Base-by-base conservation (phyloP, 2,888 invertebrate species). In the Drosophila diplacantha region DNA sequence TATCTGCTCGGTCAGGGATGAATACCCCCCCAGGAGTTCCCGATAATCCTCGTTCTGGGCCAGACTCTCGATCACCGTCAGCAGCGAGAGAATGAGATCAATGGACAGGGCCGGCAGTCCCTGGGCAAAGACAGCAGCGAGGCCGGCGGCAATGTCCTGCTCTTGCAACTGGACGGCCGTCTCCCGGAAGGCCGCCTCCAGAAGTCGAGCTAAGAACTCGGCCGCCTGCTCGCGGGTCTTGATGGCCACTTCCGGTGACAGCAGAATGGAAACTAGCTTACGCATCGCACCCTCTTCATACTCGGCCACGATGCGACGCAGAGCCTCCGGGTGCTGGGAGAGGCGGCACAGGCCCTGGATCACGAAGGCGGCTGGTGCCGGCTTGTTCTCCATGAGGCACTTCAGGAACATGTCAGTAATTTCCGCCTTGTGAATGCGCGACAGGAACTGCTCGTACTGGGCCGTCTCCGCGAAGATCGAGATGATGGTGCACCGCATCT, bases 381-480 rank as follows among this genome's bases (percentile, higher is more conserved):
- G 64, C 9, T 73, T 67, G 37, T 69, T 67, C 3, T 54, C 60
- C 51, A 85, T 55, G 6, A 86, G 62, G 18, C 85, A 85, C 0
- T 65, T 49, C 7, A 86, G 38, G 6, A 86, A 71, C 50, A 79
- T 73, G 0, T 79, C 53, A 1, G 76, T 81, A 2, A 86, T 64
- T 2, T 61, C 53, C 0, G 80, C 77, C 0, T 16, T 51, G 22
- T 81, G 78, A 29, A 86, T 75, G n/a, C 81, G 72, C 2, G 35
- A 6, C 43, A 85, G 22, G 43, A 68, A 85, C 26, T 65, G 68
- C 5, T 38, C 38, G 29, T 80, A 84, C 49, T 81, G 79, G 8
- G 86, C 85, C 8, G 75, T 63, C 44, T 86, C 86, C 5, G 81
- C 71, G 11, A 85, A 81, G 5, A 86, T 82, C 20, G 73, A 67